phyloP scores from a whole-genome alignment of 2,113 vertebrate genomes.

The Theristicus caerulescens region DNA sequence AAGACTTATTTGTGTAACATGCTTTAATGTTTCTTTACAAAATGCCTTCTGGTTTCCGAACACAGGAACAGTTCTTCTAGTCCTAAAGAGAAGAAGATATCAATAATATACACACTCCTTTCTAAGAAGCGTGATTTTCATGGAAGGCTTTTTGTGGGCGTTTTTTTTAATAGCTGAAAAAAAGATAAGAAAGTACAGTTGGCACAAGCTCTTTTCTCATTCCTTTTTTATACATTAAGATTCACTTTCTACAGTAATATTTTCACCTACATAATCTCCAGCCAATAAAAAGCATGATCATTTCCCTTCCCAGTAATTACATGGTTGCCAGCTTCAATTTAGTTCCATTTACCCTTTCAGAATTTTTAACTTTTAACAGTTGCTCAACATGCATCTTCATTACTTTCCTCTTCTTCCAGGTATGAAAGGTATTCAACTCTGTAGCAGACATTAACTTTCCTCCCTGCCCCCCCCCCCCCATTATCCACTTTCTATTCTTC shows the following conservation, averaged over 20 bases:
- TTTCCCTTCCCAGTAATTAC: slow-evolving; percentile 13
- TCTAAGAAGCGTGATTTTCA: not conserved
- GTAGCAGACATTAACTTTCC: not conserved
- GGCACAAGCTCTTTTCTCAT: not conserved
- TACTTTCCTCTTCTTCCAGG: not conserved
- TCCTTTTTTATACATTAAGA: not conserved
- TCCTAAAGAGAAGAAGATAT: not conserved
- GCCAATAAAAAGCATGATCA: not conserved
- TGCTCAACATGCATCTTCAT: not conserved
- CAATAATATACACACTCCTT: not conserved
- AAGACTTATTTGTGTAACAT: not conserved
- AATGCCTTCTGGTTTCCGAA: not conserved
- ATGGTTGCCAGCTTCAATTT: slow-evolving; percentile 13
- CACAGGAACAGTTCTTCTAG: not conserved
- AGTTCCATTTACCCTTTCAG: not conserved
- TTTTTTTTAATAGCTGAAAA: not conserved
- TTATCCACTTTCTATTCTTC: not conserved
- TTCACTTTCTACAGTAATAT: not conserved
- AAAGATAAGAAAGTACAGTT: not conserved
- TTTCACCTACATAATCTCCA: not conserved
- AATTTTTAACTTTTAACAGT: slow-evolving; percentile 2
- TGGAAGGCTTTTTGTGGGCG: not conserved
- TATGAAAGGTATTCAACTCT: not conserved
- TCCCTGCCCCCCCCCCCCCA: too few species aligned
- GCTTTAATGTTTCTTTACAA: not conserved